Base-by-base conservation (phyloP, 1,140 invertebrate genomes). In the Cydia amplana region DNA sequence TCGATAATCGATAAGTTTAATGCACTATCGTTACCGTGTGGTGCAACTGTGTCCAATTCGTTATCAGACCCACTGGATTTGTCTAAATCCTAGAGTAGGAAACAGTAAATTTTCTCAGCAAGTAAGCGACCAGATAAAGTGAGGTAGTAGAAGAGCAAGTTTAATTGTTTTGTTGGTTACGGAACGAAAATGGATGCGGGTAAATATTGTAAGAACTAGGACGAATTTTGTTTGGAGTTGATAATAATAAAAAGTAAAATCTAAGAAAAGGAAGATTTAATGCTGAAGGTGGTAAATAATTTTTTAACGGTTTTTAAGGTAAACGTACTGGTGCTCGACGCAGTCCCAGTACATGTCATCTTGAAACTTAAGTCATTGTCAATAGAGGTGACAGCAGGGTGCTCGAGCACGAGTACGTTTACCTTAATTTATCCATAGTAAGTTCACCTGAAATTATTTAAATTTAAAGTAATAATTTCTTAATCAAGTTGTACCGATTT, bases 41-140 rank as follows among this genome's bases (percentile, higher is more conserved):
- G 82, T 82, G 78, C 80, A 81, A 80, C 82, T 79, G 75, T 79
- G 82, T 87, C 81, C 84, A 85, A 84, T 84, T 84, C 82, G 82
- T 85, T 86, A 85, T 84, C 82, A 76, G 78, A 77, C 76, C 49
- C 76, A 76, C 32, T 32, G 78, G 81, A 85, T 85, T 85, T 81
- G 82, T 83, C 77, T 79, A 79, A 78, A 78, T 80, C 80, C 65
- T 79, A 49, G 49, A 70, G 76, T 49, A 74, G 73, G 49, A 28
- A 73, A 67, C 65, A 4, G n/a, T 67, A 63, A 49, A 73, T 55
- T 72, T 73, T 25, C 20, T 23, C 28, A 36, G 16, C 75, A 55
- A 75, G 36, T 75, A 74, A 74, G 55, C 14, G 32, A 74, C 20
- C 18, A 20, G 40, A 67, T 75, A 20, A 28, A 16, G 6, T 14